Conservation (phyloP, 2,888 invertebrate genomes). For the Trichogramma dendrolimi region DNA sequence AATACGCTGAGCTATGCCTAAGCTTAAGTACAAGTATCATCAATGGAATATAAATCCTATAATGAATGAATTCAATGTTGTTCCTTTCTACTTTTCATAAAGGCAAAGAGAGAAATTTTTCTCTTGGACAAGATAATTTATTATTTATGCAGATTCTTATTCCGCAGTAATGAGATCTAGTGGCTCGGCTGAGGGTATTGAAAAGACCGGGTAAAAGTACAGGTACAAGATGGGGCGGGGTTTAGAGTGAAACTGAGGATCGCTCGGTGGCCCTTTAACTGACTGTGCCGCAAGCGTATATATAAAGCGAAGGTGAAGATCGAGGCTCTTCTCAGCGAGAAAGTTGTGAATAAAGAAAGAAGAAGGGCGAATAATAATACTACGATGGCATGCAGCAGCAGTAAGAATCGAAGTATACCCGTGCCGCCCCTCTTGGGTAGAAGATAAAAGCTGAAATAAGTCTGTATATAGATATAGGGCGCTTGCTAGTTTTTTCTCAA, state of each 20-base stretch:
- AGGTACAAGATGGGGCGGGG: conserved; percentile 6
- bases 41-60: no score
- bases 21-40: no score
- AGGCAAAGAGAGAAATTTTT: no score
- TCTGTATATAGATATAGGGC: not conserved
- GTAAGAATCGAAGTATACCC: conserved; percentile 1
- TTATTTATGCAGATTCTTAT: not conserved
- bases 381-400: not conserved
- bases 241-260: not conserved
- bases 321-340: not conserved
- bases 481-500: not conserved
- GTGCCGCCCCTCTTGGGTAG: no score
- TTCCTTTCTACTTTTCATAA: no score
- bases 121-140: conserved; percentile 1
- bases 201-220: not conserved
- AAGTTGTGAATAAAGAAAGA: not conserved
- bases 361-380: not conserved
- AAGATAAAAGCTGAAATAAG: not conserved
- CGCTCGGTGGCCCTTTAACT: conserved; percentile 17
- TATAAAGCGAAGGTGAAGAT: conserved; percentile 14
- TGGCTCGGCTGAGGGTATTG: conserved; percentile 1
- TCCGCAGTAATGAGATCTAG: conserved; percentile 11
- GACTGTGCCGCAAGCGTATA: conserved; percentile 2
- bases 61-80: no score
- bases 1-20: no score